These are phyloP conservation scores for Neoascia interrupta DNA, from an alignment of 2,888 invertebrate genomes.

Conservation along the genomic window DNA sequence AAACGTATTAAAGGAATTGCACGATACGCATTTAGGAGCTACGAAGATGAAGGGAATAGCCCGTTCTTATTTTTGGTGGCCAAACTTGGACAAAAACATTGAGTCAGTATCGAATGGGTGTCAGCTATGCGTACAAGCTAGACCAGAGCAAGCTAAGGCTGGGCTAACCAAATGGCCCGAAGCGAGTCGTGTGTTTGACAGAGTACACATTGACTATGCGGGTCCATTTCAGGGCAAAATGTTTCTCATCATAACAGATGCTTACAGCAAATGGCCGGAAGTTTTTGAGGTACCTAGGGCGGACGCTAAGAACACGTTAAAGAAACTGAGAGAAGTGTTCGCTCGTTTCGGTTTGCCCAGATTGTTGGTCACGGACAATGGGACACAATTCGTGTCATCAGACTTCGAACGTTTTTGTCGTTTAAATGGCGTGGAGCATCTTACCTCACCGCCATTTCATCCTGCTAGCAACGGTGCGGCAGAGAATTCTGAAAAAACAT, in stretches of 20 bases:
- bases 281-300: conserved; percentile 58
- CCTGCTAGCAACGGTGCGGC: conserved; percentile 58
- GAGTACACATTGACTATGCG: conserved; percentile 78
- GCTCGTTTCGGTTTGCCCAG: conserved; percentile 70
- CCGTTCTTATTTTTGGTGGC: conserved; percentile 23
- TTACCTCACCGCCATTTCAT: conserved; percentile 38
- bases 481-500: conserved; percentile 50
- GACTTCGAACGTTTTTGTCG: conserved; percentile 45
- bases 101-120: not conserved
- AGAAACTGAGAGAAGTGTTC: not conserved
- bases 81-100: not conserved
- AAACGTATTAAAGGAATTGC: not conserved
- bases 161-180: not conserved
- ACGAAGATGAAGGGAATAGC: conserved; percentile 7
- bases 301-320: not conserved
- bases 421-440: conserved; percentile 23
- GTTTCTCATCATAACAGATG: conserved; percentile 76
- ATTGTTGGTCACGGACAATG: conserved; percentile 71
- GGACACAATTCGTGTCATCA: conserved; percentile 68
- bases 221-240: conserved; percentile 73
- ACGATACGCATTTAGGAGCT: conserved; percentile 8
- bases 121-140: not conserved
- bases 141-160: not conserved
- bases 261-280: conserved; percentile 78
- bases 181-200: conserved; percentile 71